These are phyloP conservation scores for Corythornis madagascariensis DNA, from an alignment of 2,113 vertebrate species.

Conservation along the genomic window DNA sequence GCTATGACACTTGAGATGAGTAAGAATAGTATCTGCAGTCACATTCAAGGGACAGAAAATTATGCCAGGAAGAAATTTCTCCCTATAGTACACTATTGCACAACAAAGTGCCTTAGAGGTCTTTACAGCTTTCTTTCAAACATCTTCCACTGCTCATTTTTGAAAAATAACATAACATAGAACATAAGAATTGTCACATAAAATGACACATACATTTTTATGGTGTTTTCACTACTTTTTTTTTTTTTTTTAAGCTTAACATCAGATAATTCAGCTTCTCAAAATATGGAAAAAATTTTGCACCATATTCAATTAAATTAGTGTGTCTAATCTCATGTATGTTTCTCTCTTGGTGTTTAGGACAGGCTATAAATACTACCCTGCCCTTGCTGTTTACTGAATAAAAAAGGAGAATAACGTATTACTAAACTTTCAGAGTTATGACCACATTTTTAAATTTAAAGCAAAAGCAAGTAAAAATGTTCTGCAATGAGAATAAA, in stretches of 20 bases:
- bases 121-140: constrained; percentile 32
- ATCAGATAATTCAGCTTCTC: not conserved
- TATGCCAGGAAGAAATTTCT: constrained; percentile 48
- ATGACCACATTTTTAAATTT: not conserved
- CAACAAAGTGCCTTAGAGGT: not conserved
- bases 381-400: not conserved
- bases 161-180: not conserved
- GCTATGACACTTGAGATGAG: constrained; percentile 30
- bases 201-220: not conserved
- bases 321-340: not conserved
- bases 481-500: not conserved
- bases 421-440: not conserved
- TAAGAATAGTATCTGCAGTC: constrained; percentile 10
- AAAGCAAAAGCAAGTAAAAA: not conserved
- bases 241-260: not conserved
- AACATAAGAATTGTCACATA: not conserved
- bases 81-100: constrained; percentile 28
- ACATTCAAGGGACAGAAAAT: constrained; percentile 35
- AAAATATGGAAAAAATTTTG: not conserved
- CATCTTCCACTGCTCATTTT: not conserved
- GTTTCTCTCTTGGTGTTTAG: not conserved
- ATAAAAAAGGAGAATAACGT: not conserved
- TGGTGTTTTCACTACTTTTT: not conserved
- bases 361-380: not conserved
- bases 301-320: not conserved